These are phyloP conservation scores for Tachyglossus aculeatus DNA, from an alignment of 2,797 vertebrate genomes.

Conservation along the genomic window DNA sequence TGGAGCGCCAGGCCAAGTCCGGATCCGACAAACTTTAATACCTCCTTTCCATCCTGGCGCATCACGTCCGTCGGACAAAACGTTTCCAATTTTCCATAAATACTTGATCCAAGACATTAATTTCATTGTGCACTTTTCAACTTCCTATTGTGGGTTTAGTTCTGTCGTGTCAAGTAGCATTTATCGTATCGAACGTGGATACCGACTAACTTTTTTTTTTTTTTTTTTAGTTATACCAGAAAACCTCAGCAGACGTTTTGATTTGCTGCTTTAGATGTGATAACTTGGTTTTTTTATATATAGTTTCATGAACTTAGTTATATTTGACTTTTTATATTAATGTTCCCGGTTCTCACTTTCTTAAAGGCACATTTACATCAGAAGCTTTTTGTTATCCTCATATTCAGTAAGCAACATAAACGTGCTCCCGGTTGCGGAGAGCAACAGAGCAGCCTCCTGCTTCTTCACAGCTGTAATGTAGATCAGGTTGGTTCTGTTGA, in stretches of 20 bases:
- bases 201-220: constrained; percentile 74
- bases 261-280: constrained; percentile 84
- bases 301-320: constrained; percentile 75
- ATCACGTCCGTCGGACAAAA: constrained; percentile 68
- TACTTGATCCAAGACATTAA: constrained; percentile 81
- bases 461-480: background rate
- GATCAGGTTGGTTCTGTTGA: constrained; percentile 12
- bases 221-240: constrained; percentile 74
- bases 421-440: constrained; percentile 40
- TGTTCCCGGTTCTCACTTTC: constrained; percentile 71
- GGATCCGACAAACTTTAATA: constrained; percentile 81
- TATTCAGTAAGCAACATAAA: constrained; percentile 33
- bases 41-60: constrained; percentile 65
- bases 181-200: constrained; percentile 71
- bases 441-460: constrained; percentile 30
- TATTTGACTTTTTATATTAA: constrained; percentile 73
- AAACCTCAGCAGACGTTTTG: constrained; percentile 79
- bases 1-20: constrained; percentile 81
- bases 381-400: constrained; percentile 53
- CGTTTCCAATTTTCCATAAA: constrained; percentile 79
- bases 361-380: constrained; percentile 76
- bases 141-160: constrained; percentile 76
- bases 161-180: constrained; percentile 75
- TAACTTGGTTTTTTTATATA: constrained; percentile 75
- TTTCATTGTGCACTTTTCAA: constrained; percentile 82